These are phyloP conservation scores for Drosophila fungiperda DNA, from an alignment of 2,888 invertebrate species.

Conservation along the genomic window DNA sequence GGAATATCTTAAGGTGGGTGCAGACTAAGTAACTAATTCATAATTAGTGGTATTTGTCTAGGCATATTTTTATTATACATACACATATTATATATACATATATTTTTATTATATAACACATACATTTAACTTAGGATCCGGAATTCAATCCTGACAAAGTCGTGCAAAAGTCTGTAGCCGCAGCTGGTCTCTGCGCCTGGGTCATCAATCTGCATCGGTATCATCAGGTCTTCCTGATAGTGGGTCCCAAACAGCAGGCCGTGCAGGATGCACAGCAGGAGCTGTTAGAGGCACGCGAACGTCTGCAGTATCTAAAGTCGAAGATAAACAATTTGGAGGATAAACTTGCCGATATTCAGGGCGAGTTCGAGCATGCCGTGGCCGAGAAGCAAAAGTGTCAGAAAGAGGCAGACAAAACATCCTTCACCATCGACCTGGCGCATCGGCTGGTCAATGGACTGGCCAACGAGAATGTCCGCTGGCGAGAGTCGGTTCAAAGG, in stretches of 20 bases:
- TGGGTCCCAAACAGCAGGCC: constrained; percentile 96
- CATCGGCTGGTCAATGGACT: constrained; percentile 96
- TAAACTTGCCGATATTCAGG: constrained; percentile 91
- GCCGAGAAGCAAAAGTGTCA: constrained; percentile 95
- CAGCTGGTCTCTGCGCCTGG: constrained; percentile 97
- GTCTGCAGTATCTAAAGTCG: constrained; percentile 90
- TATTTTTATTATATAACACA: background rate
- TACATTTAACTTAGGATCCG: constrained; percentile 85
- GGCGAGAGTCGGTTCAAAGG: constrained; percentile 84
- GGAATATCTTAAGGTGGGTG: constrained; percentile 83
- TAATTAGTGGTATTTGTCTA: background rate
- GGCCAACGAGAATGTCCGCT: constrained; percentile 92
- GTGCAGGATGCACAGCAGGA: constrained; percentile 94
- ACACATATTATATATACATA: background rate
- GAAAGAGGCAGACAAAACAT: constrained; percentile 95
- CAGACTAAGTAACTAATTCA: background rate
- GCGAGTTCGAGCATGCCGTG: constrained; percentile 94
- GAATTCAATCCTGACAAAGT: constrained; percentile 96
- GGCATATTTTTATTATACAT: background rate
- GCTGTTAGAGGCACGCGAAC: constrained; percentile 92
- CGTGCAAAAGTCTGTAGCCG: constrained; percentile 94
- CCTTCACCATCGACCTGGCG: constrained; percentile 95
- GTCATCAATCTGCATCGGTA: constrained; percentile 96
- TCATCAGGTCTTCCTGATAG: constrained; percentile 95
- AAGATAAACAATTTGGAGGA: constrained; percentile 89